Conservation (phyloP, 2,888 invertebrate genomes). For the Ormyrus pomaceus region DNA sequence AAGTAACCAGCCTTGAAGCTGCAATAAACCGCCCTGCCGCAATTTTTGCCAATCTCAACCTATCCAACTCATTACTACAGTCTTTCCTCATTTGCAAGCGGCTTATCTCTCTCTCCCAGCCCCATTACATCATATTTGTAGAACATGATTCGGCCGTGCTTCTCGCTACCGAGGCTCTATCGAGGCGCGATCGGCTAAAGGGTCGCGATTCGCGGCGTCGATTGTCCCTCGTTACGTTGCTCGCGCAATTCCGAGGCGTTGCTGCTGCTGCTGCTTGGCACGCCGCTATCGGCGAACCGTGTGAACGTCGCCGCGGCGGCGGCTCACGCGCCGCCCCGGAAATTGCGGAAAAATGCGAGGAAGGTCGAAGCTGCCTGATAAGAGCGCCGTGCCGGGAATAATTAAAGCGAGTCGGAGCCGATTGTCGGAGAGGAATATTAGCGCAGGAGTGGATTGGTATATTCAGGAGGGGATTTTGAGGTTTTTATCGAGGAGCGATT, state of each 20-base stretch:
- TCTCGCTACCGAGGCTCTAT: slow-evolving; percentile 15
- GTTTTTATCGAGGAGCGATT: no score
- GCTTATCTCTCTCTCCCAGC: neutral
- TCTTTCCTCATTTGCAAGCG: no score
- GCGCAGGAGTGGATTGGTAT: no score
- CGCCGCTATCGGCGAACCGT: slow-evolving; percentile 32
- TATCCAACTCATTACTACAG: no score
- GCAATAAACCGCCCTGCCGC: no score
- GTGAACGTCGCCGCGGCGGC: slow-evolving; percentile 51
- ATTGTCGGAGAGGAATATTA: no score
- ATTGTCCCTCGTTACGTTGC: slow-evolving; percentile 36
- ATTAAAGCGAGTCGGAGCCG: slow-evolving; percentile 21
- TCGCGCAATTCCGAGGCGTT: slow-evolving; percentile 33
- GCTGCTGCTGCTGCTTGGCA: neutral
- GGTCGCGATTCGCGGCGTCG: slow-evolving; percentile 22
- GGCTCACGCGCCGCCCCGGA: slow-evolving; percentile 43
- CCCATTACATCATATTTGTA: slow-evolving; percentile 37
- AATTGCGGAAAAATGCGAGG: slow-evolving; percentile 40
- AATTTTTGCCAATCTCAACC: no score
- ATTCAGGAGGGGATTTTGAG: no score
- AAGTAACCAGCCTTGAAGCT: no score
- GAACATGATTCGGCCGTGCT: slow-evolving; percentile 6
- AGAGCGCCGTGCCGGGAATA: slow-evolving; percentile 7
- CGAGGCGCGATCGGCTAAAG: neutral
- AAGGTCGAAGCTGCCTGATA: slow-evolving; percentile 28